A percentile compares a stretch with the other conserved stretches of the same genome.
Evolutionary conservation across 2,113 vertebrate species (phyloP).

Genomic region (Ctenodactylus gundi): DNA sequence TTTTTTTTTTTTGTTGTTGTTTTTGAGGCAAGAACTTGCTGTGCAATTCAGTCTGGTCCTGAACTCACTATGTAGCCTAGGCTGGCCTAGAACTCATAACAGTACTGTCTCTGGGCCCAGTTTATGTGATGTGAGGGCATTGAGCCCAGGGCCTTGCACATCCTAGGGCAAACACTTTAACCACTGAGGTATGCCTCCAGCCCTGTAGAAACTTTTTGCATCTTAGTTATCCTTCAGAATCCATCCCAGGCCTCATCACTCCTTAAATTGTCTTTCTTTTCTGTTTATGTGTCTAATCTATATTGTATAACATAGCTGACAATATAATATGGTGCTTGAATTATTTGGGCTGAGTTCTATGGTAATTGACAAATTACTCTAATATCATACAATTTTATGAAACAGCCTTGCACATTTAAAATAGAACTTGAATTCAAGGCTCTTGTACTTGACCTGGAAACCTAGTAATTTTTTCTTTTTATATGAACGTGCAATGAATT

Average conservation of each 20-base stretch:
- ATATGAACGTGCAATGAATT: background rate
- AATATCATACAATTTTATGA: background rate
- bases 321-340: background rate
- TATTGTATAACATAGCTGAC: background rate
- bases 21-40: too few species aligned
- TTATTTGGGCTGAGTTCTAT: background rate
- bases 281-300: background rate
- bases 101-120: too few species aligned
- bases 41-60: too few species aligned
- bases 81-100: too few species aligned
- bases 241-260: background rate
- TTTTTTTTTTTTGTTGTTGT: too few species aligned
- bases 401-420: background rate
- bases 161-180: too few species aligned
- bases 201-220: background rate
- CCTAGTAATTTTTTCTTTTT: background rate
- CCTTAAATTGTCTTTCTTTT: background rate
- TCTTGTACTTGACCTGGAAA: background rate
- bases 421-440: background rate
- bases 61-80: too few species aligned
- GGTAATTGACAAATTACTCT: background rate
- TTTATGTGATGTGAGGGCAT: too few species aligned
- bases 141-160: too few species aligned
- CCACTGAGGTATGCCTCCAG: too few species aligned
- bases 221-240: conserved; percentile 9